Conservation (phyloP, 92 coral and sea anemone species). For the Bergia sp. region DNA sequence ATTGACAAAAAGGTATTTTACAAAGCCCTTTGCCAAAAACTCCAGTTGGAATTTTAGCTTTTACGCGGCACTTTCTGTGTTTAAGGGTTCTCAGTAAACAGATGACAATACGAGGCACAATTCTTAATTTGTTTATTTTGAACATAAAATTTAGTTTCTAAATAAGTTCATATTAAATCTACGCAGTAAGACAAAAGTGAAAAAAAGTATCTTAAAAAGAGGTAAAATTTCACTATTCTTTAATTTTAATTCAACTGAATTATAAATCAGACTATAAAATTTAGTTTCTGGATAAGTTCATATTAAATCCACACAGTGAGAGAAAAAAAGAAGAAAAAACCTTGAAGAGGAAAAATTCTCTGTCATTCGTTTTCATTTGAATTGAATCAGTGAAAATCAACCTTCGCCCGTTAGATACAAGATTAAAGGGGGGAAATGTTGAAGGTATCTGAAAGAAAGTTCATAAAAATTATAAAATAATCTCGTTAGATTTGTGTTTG, state of each 20-base stretch:
- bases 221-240: no score
- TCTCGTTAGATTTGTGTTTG: constrained; percentile 1
- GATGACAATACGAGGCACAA: constrained; percentile 44
- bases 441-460: neutral
- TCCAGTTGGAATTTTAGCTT: constrained; percentile 17
- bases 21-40: constrained; percentile 26
- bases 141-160: constrained; percentile 18
- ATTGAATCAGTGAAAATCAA: neutral
- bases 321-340: no score
- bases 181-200: no score
- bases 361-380: neutral
- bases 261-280: neutral
- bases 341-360: neutral
- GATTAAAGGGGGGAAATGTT: neutral
- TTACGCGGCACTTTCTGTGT: neutral
- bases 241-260: no score
- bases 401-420: neutral
- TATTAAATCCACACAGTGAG: neutral
- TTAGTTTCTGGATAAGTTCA: constrained; percentile 6
- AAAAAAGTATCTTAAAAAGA: no score
- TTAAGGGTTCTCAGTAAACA: constrained; percentile 15
- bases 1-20: neutral
- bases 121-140: constrained; percentile 78
- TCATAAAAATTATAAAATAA: neutral
- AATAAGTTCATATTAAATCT: neutral